A percentile compares a stretch with the other conserved stretches of the same genome.
Evolutionary conservation across 1,140 invertebrate genomes (phyloP).

Genomic region (Bacillus rossius): DNA sequence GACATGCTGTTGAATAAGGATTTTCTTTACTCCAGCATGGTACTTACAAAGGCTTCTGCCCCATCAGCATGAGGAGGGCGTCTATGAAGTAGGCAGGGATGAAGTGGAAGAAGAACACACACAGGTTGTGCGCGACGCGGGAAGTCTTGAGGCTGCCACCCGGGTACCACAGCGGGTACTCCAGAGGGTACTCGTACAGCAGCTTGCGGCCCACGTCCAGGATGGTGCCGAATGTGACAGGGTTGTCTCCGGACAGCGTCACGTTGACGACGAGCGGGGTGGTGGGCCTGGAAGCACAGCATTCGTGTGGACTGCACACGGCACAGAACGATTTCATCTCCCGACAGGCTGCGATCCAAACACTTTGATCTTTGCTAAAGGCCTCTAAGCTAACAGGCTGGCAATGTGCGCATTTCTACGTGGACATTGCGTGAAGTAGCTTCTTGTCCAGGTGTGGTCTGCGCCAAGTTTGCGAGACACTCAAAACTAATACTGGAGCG

Average conservation of each 20-base stretch:
- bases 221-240: constrained; percentile 72
- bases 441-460: too few relatives aligned
- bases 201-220: constrained; percentile 55
- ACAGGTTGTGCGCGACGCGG: constrained; percentile 64
- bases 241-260: constrained; percentile 52
- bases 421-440: too few relatives aligned
- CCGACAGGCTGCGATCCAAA: too few relatives aligned
- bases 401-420: too few relatives aligned
- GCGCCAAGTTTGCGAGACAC: too few relatives aligned
- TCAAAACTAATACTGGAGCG: too few relatives aligned
- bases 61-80: constrained; percentile 67
- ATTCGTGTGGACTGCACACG: too few relatives aligned
- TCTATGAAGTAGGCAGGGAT: constrained; percentile 84
- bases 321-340: too few relatives aligned
- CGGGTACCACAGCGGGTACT: constrained; percentile 77
- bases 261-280: constrained; percentile 51
- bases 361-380: too few relatives aligned
- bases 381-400: too few relatives aligned
- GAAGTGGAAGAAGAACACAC: constrained; percentile 76
- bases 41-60: constrained; percentile 80
- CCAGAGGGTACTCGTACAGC: constrained; percentile 56
- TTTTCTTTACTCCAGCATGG: too few relatives aligned
- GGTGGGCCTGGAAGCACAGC: constrained; percentile 34
- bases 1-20: too few relatives aligned
- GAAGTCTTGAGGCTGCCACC: constrained; percentile 68